Evolutionary conservation across 1,140 invertebrate genomes (phyloP).

Genomic region (Heliothis virescens): DNA sequence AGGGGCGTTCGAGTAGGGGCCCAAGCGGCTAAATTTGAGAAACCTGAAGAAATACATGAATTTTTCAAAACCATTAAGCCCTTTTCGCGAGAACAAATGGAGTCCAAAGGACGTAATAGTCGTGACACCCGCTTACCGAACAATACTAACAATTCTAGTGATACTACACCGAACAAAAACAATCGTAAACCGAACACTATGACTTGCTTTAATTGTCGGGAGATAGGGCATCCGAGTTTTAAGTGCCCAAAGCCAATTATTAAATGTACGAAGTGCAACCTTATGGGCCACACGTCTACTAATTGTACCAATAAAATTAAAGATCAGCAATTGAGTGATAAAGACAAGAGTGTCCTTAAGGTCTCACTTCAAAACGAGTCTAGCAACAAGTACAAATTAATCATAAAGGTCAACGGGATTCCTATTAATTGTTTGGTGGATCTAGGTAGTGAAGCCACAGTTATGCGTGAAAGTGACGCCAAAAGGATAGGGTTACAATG

Average conservation of each 20-base stretch:
- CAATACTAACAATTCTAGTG: neutral
- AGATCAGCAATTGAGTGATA: neutral
- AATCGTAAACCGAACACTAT: neutral
- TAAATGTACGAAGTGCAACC: slow-evolving; percentile 44
- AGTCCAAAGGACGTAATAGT: neutral
- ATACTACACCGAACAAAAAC: neutral
- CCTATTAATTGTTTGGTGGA: slow-evolving; percentile 40
- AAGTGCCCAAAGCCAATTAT: slow-evolving; percentile 51
- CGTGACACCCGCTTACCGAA: neutral
- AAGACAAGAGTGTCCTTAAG: slow-evolving; percentile 52
- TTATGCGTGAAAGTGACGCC: slow-evolving; percentile 49
- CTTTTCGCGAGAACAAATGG: neutral
- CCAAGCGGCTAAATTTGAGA: slow-evolving; percentile 56
- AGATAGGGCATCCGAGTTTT: slow-evolving; percentile 49
- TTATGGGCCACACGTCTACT: slow-evolving; percentile 36
- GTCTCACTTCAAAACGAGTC: slow-evolving; percentile 31
- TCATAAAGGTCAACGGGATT: slow-evolving; percentile 47
- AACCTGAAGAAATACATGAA: slow-evolving; percentile 54
- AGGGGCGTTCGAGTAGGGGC: slow-evolving; percentile 54
- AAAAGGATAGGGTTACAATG: slow-evolving; percentile 40
- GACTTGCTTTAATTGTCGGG: slow-evolving; percentile 51
- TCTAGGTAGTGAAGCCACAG: slow-evolving; percentile 54
- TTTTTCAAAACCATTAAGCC: slow-evolving; percentile 59
- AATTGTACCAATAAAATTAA: slow-evolving; percentile 39
- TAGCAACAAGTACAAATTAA: slow-evolving; percentile 51